Conservation (phyloP, 2,113 vertebrate genomes). For the Lepus europaeus region DNA sequence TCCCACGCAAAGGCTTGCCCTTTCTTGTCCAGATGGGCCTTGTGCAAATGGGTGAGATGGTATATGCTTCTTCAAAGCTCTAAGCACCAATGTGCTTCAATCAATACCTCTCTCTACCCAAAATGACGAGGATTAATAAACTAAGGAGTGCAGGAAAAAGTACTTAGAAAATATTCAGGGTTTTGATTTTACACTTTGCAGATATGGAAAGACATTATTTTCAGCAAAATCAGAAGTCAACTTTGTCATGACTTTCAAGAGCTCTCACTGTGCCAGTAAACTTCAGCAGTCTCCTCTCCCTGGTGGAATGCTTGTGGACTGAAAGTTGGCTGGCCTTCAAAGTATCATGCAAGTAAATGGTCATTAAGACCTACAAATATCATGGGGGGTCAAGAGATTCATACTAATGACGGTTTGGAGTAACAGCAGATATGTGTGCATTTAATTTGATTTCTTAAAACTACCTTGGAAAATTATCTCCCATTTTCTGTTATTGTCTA, state of each 20-base stretch:
- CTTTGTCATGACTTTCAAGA: not conserved
- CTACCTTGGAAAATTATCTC: not conserved
- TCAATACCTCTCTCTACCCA: not conserved
- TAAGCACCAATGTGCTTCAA: not conserved
- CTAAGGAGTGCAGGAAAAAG: not conserved
- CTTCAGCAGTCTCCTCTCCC: not conserved
- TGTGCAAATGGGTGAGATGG: not conserved
- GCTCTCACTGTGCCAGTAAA: not conserved
- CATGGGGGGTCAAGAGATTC: not conserved
- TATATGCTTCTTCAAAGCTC: not conserved
- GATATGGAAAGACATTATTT: not conserved
- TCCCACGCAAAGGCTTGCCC: not conserved
- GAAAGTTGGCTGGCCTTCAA: not conserved
- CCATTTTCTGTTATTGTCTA: not conserved
- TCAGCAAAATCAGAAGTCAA: not conserved
- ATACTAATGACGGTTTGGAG: not conserved
- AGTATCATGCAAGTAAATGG: not conserved
- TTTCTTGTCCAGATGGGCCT: not conserved
- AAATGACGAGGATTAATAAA: not conserved
- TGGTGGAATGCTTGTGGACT: not conserved
- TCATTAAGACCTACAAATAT: not conserved
- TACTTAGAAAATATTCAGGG: not conserved
- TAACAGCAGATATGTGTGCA: not conserved
- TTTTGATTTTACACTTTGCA: not conserved
- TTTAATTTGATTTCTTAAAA: constrained; percentile 26